phyloP scores from a whole-genome alignment of 2,797 vertebrate genomes.

The Heteromormyrus szaboi region DNA sequence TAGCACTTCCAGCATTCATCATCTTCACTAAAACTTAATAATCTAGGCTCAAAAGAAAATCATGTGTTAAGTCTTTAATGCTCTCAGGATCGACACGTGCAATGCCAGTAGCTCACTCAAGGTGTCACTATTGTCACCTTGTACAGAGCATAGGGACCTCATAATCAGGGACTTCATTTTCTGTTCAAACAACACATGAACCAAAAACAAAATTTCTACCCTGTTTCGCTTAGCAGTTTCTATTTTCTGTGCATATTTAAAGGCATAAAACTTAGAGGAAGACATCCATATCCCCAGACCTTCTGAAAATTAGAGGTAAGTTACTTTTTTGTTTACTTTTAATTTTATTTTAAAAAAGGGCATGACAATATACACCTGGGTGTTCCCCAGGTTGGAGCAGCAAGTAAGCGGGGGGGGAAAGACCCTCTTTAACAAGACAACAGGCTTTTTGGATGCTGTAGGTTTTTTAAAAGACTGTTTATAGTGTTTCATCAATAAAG shows the following conservation, averaged over 20 bases:
- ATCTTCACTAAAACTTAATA: constrained; percentile 4
- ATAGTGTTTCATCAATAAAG: background rate
- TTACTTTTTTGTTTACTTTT: background rate
- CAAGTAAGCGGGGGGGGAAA: background rate
- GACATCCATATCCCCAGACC: constrained; percentile 19
- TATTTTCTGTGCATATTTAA: constrained; percentile 24
- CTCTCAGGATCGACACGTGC: background rate
- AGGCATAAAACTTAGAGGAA: constrained; percentile 24
- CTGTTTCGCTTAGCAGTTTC: constrained; percentile 20
- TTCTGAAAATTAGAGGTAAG: constrained; percentile 22
- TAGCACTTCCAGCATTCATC: constrained; percentile 5
- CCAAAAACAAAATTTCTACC: constrained; percentile 11
- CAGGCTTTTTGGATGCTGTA: background rate
- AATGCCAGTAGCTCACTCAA: background rate
- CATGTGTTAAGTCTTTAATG: background rate
- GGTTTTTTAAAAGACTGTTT: background rate
- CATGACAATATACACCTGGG: constrained; percentile 1
- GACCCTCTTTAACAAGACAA: background rate
- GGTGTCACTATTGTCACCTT: background rate
- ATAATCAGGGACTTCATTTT: background rate
- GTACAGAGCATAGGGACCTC: background rate
- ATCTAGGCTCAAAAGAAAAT: background rate
- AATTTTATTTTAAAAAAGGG: constrained; percentile 16
- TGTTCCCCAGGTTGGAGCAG: background rate
- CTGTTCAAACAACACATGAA: background rate